Evolutionary conservation across 2,888 invertebrate genomes (phyloP).

Genomic region (Auanema sp.): DNA sequence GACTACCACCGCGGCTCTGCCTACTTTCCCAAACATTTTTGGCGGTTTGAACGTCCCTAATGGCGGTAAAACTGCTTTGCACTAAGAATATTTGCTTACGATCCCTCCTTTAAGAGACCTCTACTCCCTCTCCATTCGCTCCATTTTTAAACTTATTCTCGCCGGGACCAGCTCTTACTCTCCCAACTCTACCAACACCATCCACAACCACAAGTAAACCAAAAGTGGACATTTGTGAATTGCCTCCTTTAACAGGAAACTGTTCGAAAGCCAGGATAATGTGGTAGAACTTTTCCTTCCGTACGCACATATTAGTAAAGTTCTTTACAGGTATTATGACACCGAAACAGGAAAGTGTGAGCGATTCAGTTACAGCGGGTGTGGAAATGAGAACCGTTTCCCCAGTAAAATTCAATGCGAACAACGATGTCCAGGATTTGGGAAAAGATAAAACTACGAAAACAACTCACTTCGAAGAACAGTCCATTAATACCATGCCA

Average conservation of each 20-base stretch:
- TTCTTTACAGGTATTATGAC: conserved; percentile 43
- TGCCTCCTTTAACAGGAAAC: conserved; percentile 45
- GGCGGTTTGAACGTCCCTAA: not conserved
- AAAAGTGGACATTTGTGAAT: conserved; percentile 26
- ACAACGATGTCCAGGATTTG: conserved; percentile 24
- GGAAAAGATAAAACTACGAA: conserved; percentile 12
- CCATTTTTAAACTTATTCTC: conserved; percentile 33
- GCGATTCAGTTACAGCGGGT: conserved; percentile 46
- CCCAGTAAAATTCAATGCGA: conserved; percentile 39
- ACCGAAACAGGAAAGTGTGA: conserved; percentile 38
- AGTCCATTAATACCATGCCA: conserved; percentile 38
- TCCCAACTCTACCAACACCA: conserved; percentile 31
- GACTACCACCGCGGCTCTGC: not conserved
- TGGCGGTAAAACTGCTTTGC: not conserved
- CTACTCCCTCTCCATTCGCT: conserved; percentile 33
- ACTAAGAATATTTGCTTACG: not conserved
- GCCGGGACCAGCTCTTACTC: conserved; percentile 27
- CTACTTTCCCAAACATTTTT: not conserved
- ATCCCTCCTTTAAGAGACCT: not conserved
- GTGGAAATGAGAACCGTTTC: conserved; percentile 48
- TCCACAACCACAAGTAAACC: conserved; percentile 20
- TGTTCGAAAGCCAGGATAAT: conserved; percentile 44
- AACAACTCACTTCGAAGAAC: conserved; percentile 38
- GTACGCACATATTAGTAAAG: not conserved
- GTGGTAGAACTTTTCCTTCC: conserved; percentile 28